These are phyloP conservation scores for Coenonympha glycerion DNA, from an alignment of 2,888 invertebrate species.

Conservation along the genomic window DNA sequence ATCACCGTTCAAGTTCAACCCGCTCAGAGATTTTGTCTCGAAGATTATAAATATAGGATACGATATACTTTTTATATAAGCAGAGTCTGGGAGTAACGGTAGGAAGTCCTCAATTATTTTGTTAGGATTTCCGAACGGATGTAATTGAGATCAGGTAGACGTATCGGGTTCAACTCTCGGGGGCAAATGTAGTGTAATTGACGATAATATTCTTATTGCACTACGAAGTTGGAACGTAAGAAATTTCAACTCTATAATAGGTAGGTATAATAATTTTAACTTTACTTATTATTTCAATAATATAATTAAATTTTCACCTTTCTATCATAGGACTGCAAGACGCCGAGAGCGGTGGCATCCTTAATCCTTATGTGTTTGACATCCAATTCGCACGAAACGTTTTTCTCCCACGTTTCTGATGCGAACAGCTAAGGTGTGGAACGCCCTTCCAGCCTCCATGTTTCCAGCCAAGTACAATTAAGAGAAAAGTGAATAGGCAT, in stretches of 20 bases:
- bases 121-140: conserved; percentile 65
- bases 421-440: no score
- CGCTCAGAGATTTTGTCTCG: conserved; percentile 50
- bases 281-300: no score
- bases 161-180: conserved; percentile 28
- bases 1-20: conserved; percentile 53
- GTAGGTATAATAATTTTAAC: no score
- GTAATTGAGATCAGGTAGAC: conserved; percentile 54
- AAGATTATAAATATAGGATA: conserved; percentile 59
- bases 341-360: no score
- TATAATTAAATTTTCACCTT: no score
- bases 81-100: conserved; percentile 52
- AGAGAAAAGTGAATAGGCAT: no score
- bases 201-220: conserved; percentile 14
- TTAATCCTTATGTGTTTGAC: no score
- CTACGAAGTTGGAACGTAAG: neutral
- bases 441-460: no score
- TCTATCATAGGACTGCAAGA: no score
- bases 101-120: conserved; percentile 66
- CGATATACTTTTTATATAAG: conserved; percentile 38
- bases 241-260: neutral
- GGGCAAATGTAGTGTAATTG: conserved; percentile 16
- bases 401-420: no score
- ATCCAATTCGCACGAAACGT: no score
- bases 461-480: no score